These are phyloP conservation scores for Neosilurus hyrtlii DNA, from an alignment of 2,797 vertebrate species.

Conservation along the genomic window DNA sequence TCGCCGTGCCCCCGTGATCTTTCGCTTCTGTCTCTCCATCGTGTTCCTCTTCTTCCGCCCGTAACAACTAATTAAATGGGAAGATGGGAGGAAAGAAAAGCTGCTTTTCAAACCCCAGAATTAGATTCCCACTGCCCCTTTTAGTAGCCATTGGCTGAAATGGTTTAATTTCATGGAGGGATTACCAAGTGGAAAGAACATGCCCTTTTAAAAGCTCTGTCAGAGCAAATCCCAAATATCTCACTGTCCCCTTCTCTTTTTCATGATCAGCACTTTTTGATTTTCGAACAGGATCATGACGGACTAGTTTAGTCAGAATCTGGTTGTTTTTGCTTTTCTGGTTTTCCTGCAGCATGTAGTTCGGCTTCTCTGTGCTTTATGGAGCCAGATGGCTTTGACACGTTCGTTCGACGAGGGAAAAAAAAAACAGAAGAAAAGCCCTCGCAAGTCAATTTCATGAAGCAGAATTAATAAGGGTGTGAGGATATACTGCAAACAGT, in stretches of 20 bases:
- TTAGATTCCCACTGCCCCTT: slow-evolving; percentile 44
- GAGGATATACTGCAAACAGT: slow-evolving; percentile 1
- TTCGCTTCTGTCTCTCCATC: slow-evolving; percentile 38
- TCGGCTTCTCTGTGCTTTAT: slow-evolving; percentile 8
- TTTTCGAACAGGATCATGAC: neutral
- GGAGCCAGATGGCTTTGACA: neutral
- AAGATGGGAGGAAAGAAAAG: slow-evolving; percentile 30
- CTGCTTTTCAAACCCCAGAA: slow-evolving; percentile 51
- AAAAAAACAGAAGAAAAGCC: neutral
- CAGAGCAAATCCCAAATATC: slow-evolving; percentile 29
- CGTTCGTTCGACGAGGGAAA: neutral
- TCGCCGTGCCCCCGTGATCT: slow-evolving; percentile 44
- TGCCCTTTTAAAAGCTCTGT: slow-evolving; percentile 12
- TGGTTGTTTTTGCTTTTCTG: neutral
- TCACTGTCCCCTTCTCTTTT: neutral
- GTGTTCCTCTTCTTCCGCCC: slow-evolving; percentile 25
- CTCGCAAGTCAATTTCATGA: slow-evolving; percentile 9
- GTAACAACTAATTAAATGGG: slow-evolving; percentile 54
- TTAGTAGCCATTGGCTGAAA: slow-evolving; percentile 43
- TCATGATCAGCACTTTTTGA: slow-evolving; percentile 7
- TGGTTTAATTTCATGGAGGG: slow-evolving; percentile 51
- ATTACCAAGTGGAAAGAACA: slow-evolving; percentile 45
- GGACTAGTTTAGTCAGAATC: slow-evolving; percentile 25
- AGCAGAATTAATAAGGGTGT: slow-evolving; percentile 2
- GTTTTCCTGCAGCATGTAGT: slow-evolving; percentile 11